Evolutionary conservation across 2,113 vertebrate species (phyloP).

Genomic region (Zosterops pallidus): DNA sequence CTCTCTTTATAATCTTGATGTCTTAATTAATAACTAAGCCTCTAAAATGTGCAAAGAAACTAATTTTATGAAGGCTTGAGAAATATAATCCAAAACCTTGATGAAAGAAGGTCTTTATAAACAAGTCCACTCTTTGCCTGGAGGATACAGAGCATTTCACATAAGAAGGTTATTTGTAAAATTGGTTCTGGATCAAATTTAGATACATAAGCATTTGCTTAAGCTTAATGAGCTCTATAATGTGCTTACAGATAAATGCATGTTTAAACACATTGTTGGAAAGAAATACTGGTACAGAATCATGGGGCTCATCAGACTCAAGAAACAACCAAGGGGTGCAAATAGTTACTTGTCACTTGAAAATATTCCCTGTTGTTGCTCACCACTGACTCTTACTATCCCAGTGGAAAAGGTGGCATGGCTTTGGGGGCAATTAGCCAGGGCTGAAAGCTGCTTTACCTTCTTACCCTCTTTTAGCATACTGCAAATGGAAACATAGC

Average conservation of each 20-base stretch:
- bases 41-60: neutral
- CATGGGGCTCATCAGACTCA: neutral
- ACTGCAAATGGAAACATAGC: neutral
- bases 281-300: neutral
- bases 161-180: neutral
- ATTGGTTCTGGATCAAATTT: neutral
- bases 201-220: neutral
- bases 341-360: neutral
- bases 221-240: neutral
- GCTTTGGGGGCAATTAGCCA: neutral
- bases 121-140: neutral
- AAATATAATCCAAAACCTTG: neutral
- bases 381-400: neutral
- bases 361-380: neutral
- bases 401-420: neutral
- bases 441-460: neutral
- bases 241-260: neutral
- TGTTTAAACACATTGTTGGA: slow-evolving; percentile 2
- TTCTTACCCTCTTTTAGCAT: neutral
- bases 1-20: neutral
- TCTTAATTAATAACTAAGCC: neutral
- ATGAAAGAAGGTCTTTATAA: neutral
- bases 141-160: neutral
- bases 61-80: neutral
- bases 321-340: neutral